Percentiles rank a stretch among this genome's conserved stretches.
Evolutionary conservation across 1,140 invertebrate genomes (phyloP).

Genomic region (Olivierus martensii): DNA sequence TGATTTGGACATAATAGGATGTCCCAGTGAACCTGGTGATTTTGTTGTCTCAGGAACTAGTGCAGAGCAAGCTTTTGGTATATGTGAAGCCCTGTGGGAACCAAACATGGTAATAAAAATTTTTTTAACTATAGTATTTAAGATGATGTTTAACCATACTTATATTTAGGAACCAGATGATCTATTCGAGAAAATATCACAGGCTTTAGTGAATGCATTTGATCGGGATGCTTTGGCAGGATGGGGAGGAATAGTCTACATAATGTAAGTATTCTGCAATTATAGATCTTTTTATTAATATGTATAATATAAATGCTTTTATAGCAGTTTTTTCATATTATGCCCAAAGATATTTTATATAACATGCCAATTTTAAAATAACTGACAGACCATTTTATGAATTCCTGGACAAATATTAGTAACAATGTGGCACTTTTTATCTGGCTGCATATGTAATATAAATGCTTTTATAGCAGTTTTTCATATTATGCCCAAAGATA

Average conservation of each 20-base stretch:
- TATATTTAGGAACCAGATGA: conserved; percentile 58
- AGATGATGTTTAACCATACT: neutral
- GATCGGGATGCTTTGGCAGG: conserved; percentile 96
- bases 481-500: too few species aligned
- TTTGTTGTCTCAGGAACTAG: conserved; percentile 94
- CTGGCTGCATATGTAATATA: too few species aligned
- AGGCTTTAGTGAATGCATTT: conserved; percentile 88
- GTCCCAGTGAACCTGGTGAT: conserved; percentile 71
- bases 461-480: too few species aligned
- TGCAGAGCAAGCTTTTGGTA: conserved; percentile 84
- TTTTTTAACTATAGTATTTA: too few species aligned
- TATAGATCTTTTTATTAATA: neutral
- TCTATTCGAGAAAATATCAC: conserved; percentile 92
- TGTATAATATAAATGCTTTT: too few species aligned
- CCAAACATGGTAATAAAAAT: conserved; percentile 50
- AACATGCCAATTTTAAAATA: conserved; percentile 1
- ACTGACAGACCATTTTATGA: too few species aligned
- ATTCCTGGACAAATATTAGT: too few species aligned
- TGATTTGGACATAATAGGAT: conserved; percentile 90
- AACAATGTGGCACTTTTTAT: too few species aligned
- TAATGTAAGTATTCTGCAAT: conserved; percentile 56
- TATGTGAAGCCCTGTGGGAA: conserved; percentile 93
- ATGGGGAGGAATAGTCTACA: conserved; percentile 92
- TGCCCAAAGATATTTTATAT: conserved; percentile 2
- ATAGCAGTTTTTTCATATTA: conserved; percentile 10